Evolutionary conservation across 2,888 invertebrate species (phyloP), one percentile per base, ranked within the genome.

Genomic region (Pomacea canaliculata): DNA sequence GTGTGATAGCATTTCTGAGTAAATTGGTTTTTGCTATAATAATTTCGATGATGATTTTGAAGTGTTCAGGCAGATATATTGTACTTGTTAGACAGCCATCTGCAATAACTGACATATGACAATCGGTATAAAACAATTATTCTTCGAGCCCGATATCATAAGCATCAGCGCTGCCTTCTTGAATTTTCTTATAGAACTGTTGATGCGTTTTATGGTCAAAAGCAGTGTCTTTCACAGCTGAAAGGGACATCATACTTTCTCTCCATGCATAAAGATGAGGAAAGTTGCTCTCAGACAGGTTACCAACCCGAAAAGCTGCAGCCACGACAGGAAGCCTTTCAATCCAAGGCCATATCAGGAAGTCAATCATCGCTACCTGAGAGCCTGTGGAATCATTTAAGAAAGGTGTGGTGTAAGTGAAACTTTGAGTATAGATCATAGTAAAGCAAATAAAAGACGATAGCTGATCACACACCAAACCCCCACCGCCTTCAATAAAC

Each of bases 261-360:
- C 78, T 74, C 83, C 84, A 87, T 23, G 72, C 77, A 18, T 46
- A 48, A 10, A 87, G 75, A 48, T 81, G 82, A 10, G 85, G 84
- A 60, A 80, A 82, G 46, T 73, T 56, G 18, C 63, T 75, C 46
- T 70, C 60, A 23, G 79, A 73, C 7, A 85, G 49, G 19, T 73
- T 75, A 13, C 76, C 70, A 18, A 71, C 75, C n/a, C 75, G 56
- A 48, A 76, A 65, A 9, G 72, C 23, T 9, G 37, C 59, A 13
- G 71, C 73, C 62, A 85, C 37, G n/a, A 78, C 75, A 12, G 77
- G 70, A 4, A 85, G 19, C 66, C 87, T 78, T 72, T 87, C 87
- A 71, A 85, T 83, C 81, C 84, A 86, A 13, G 88, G 88, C 87
- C 87, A 89, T 18, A 87, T 71, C 77, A 83, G 81, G 76, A 84